phyloP scores from a whole-genome alignment of 2,797 vertebrate genomes.

The Urosaurus nigricauda region DNA sequence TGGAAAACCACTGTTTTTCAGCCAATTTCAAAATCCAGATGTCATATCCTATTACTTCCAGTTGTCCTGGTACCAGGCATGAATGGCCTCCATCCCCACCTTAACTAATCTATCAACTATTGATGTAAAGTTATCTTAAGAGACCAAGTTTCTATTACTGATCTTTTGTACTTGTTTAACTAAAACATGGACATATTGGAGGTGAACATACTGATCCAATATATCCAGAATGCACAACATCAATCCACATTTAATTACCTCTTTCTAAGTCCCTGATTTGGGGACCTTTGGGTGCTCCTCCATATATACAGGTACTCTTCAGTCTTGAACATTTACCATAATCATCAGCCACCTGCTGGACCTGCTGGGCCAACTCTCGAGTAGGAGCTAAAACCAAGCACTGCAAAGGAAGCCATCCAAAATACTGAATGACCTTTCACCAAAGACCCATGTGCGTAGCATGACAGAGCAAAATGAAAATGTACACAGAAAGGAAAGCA shows the following conservation, averaged over 20 bases:
- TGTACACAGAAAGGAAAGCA: not conserved
- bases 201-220: not conserved
- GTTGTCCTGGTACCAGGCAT: too few relatives aligned
- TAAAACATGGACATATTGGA: not conserved
- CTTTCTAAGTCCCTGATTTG: constrained; percentile 97
- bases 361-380: constrained; percentile 96
- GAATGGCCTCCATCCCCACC: too few relatives aligned
- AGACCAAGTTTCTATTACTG: not conserved
- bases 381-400: constrained; percentile 96
- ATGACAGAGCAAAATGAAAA: not conserved
- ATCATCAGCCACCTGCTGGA: constrained; percentile 94
- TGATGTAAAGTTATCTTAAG: not conserved
- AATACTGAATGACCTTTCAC: constrained; percentile 34
- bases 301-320: constrained; percentile 98
- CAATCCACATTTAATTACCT: constrained; percentile 78
- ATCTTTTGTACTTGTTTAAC: not conserved
- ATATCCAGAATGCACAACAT: not conserved
- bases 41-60: too few relatives aligned
- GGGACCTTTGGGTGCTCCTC: constrained; percentile 92
- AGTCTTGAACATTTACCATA: constrained; percentile 95
- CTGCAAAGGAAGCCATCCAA: constrained; percentile 73
- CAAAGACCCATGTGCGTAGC: not conserved
- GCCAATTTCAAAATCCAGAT: not conserved
- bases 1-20: too few relatives aligned
- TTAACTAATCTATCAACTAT: not conserved